Conservation (phyloP, 2,797 vertebrate genomes). For the Microcaecilia unicolor region DNA sequence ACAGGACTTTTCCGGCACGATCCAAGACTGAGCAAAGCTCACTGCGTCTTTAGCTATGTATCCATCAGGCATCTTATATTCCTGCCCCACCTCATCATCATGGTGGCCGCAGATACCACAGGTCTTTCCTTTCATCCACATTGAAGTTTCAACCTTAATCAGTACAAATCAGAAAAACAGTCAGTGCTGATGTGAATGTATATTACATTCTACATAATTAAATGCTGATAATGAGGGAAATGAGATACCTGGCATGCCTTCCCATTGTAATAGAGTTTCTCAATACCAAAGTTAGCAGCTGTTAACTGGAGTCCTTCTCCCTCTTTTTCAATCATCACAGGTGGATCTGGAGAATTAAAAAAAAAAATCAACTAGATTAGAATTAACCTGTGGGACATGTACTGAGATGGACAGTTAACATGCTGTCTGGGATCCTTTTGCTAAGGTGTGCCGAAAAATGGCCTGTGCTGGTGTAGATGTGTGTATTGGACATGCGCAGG, state of each 20-base stretch:
- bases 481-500: too few relatives aligned
- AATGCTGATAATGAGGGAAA: not conserved
- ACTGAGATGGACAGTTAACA: too few relatives aligned
- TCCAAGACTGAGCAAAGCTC: constrained; percentile 68
- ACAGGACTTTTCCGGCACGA: constrained; percentile 55
- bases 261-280: constrained; percentile 53
- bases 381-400: too few relatives aligned
- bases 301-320: constrained; percentile 45
- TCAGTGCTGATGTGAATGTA: too few relatives aligned
- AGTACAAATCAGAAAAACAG: too few relatives aligned
- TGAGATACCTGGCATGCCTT: constrained; percentile 43
- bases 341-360: constrained; percentile 17
- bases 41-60: constrained; percentile 42
- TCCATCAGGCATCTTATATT: constrained; percentile 55
- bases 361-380: not conserved
- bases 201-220: constrained; percentile 6
- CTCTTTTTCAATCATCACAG: constrained; percentile 36
- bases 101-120: constrained; percentile 70
- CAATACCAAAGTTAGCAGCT: constrained; percentile 51
- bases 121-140: constrained; percentile 70
- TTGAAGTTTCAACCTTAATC: constrained; percentile 57
- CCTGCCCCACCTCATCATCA: constrained; percentile 58
- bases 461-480: too few relatives aligned
- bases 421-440: too few relatives aligned
- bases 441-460: too few relatives aligned